phyloP scores from a whole-genome alignment of 2,113 vertebrate genomes.

The Stercorarius parasiticus region DNA sequence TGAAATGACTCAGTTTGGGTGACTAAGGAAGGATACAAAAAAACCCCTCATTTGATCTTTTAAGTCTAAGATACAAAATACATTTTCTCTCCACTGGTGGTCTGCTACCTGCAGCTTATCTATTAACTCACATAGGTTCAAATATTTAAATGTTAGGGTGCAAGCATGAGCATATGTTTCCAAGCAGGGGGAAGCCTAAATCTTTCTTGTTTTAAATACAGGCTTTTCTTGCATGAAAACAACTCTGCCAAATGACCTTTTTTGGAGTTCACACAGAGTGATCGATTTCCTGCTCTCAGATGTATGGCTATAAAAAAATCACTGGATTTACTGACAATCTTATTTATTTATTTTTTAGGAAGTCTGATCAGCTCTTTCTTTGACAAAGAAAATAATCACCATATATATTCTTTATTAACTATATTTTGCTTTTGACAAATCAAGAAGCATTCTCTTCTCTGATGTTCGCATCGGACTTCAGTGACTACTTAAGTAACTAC shows the following conservation, averaged over 20 bases:
- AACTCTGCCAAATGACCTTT: background rate
- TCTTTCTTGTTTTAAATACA: background rate
- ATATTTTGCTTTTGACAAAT: background rate
- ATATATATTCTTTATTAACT: background rate
- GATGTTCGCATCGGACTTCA: background rate
- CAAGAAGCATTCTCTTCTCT: background rate
- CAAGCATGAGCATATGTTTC: background rate
- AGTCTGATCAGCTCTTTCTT: background rate
- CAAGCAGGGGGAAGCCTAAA: background rate
- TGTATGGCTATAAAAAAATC: too few relatives aligned
- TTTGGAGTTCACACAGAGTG: background rate
- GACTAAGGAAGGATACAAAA: background rate
- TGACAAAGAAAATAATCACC: background rate
- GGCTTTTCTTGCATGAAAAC: background rate
- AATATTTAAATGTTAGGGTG: background rate
- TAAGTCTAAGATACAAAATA: background rate
- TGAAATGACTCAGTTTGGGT: background rate
- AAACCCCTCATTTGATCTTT: background rate
- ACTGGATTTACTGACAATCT: too few relatives aligned
- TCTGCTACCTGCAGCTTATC: background rate
- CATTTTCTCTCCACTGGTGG: background rate
- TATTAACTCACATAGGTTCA: background rate
- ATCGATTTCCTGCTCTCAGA: background rate
- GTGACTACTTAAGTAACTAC: background rate
- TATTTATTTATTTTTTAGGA: background rate